A percentile compares a stretch with the other conserved stretches of the same genome.
Conservation (phyloP, 2,888 invertebrate species). For the Caenorhabditis afra region DNA sequence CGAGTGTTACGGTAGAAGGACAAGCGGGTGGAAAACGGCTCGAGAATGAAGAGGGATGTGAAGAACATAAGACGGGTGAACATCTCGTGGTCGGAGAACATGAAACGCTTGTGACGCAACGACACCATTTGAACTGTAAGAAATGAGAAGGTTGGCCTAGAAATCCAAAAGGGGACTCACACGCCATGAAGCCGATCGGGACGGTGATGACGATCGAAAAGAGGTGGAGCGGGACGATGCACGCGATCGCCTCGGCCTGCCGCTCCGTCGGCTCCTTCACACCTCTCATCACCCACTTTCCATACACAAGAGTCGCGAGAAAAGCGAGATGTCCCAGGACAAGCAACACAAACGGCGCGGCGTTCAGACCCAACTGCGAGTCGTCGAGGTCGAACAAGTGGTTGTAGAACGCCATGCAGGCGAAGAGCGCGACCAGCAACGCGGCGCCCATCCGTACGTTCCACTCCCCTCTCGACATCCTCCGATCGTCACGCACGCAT, state of each 20-base stretch:
- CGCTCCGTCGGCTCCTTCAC: slow-evolving; percentile 17
- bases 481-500: slow-evolving; percentile 15
- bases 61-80: slow-evolving; percentile 47
- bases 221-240: slow-evolving; percentile 31
- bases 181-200: slow-evolving; percentile 42
- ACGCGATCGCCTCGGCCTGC: slow-evolving; percentile 18
- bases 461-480: slow-evolving; percentile 9
- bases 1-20: slow-evolving; percentile 53
- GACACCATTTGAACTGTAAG: slow-evolving; percentile 41
- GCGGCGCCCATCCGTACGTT: slow-evolving; percentile 27
- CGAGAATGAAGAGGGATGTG: slow-evolving; percentile 38
- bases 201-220: slow-evolving; percentile 28
- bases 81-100: slow-evolving; percentile 48
- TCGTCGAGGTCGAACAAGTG: slow-evolving; percentile 27
- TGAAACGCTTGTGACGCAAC: slow-evolving; percentile 20
- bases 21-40: slow-evolving; percentile 52
- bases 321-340: slow-evolving; percentile 24
- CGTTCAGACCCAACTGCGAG: neutral
- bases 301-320: slow-evolving; percentile 8
- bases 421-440: slow-evolving; percentile 21
- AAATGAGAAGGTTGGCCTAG: neutral
- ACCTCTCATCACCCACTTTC: neutral
- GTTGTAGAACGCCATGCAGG: slow-evolving; percentile 43
- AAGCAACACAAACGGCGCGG: too few species aligned
- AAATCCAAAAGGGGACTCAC: neutral